phyloP scores from a whole-genome alignment of 2,888 invertebrate species.

The Eupithecia insigniata region DNA sequence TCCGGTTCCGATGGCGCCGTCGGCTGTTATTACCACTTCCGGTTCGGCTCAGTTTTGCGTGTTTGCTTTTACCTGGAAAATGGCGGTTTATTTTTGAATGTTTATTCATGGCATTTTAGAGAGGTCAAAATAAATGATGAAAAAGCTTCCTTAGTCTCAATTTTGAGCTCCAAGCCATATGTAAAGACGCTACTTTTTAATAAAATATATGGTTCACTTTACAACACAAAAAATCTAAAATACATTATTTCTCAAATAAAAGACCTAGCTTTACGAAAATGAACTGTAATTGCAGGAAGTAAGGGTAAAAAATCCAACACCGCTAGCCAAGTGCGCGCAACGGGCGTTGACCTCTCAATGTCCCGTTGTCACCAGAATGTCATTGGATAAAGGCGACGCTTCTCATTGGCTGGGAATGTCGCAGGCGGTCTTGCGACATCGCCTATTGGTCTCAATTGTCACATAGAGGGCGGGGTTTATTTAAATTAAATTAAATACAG shows the following conservation, averaged over 20 bases:
- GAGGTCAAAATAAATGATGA: neutral
- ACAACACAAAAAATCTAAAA: neutral
- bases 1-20: constrained; percentile 59
- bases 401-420: constrained; percentile 73
- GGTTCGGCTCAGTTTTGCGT: constrained; percentile 48
- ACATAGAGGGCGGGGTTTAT: constrained; percentile 66
- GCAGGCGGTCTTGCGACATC: constrained; percentile 78
- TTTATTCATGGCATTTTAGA: neutral
- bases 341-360: constrained; percentile 70
- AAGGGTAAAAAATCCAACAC: constrained; percentile 37
- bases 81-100: constrained; percentile 9
- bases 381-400: constrained; percentile 74
- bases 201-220: neutral
- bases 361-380: constrained; percentile 78
- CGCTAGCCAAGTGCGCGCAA: constrained; percentile 56
- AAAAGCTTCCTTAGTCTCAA: neutral
- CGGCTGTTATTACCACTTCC: constrained; percentile 59
- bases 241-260: neutral
- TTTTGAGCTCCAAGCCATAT: neutral
- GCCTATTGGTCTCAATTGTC: constrained; percentile 75
- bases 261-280: neutral
- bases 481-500: constrained; percentile 59
- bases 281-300: neutral
- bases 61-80: constrained; percentile 38
- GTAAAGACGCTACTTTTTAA: neutral